Evolutionary conservation across 2,888 invertebrate species (phyloP).

Genomic region (Gisinianus flammeolus): DNA sequence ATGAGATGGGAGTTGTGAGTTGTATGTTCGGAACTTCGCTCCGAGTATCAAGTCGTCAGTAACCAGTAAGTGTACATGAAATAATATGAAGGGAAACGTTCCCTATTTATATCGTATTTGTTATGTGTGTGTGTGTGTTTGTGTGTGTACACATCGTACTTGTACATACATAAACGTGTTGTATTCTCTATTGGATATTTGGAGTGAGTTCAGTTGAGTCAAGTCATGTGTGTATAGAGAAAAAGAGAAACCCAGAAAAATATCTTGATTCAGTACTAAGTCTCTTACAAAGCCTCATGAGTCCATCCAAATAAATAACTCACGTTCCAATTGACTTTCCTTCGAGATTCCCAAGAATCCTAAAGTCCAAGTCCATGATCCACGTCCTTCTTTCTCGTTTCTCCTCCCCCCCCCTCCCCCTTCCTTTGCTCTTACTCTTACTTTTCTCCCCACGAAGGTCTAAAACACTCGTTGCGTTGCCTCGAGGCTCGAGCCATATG

Average conservation of each 20-base stretch:
- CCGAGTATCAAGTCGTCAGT: background rate
- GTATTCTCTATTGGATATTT: background rate
- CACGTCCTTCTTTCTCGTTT: too few relatives aligned
- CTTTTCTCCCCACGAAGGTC: too few relatives aligned
- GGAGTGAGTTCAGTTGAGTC: background rate
- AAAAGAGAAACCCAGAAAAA: background rate
- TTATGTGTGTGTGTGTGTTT: background rate
- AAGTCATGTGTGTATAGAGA: background rate
- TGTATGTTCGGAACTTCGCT: too few relatives aligned
- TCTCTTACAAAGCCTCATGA: conserved; percentile 16
- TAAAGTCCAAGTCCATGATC: conserved; percentile 4
- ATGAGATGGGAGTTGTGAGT: background rate
- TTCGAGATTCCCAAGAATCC: conserved; percentile 8
- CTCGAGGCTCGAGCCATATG: background rate
- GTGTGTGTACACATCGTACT: too few relatives aligned
- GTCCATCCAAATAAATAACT: conserved; percentile 25
- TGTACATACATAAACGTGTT: too few relatives aligned
- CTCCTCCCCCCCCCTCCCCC: too few relatives aligned
- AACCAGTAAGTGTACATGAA: background rate
- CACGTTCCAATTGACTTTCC: conserved; percentile 32
- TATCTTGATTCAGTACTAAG: background rate
- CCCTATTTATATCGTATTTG: background rate
- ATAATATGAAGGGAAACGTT: background rate
- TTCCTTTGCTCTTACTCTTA: too few relatives aligned
- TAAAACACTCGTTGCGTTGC: too few relatives aligned